These are phyloP conservation scores for Hartigia nigra DNA, from an alignment of 2,888 invertebrate genomes.

Conservation along the genomic window DNA sequence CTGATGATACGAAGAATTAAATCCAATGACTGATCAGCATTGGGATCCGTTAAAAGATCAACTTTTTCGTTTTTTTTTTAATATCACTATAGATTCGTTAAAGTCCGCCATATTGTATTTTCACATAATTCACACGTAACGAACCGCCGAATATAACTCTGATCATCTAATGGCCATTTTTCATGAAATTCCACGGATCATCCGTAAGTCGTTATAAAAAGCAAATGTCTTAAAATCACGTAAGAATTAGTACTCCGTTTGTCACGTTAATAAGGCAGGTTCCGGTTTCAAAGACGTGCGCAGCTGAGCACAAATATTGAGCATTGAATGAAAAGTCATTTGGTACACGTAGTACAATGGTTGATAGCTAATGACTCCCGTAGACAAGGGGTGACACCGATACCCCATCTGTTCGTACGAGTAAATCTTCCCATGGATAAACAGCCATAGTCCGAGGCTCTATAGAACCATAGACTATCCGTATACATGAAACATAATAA, in stretches of 20 bases:
- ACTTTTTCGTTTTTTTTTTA: neutral
- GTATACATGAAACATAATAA: neutral
- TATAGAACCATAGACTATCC: neutral
- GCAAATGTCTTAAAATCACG: neutral
- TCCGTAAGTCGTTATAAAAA: neutral
- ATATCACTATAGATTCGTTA: neutral
- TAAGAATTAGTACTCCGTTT: neutral
- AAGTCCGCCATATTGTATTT: neutral
- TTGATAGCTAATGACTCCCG: slow-evolving; percentile 46
- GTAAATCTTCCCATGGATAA: slow-evolving; percentile 49
- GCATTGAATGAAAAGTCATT: neutral
- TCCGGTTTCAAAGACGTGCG: neutral
- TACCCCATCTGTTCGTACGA: slow-evolving; percentile 49
- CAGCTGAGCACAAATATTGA: neutral
- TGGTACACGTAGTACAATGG: slow-evolving; percentile 32
- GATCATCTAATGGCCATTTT: neutral
- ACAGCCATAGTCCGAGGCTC: neutral
- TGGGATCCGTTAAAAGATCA: neutral
- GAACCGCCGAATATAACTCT: neutral
- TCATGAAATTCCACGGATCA: neutral
- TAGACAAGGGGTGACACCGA: slow-evolving; percentile 51
- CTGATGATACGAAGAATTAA: neutral
- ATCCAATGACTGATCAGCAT: neutral
- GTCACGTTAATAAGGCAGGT: neutral
- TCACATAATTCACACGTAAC: neutral